phyloP scores from a whole-genome alignment of 37 sponge, comb jelly and placozoan genomes.

The Aphrocallistes beatrix region DNA sequence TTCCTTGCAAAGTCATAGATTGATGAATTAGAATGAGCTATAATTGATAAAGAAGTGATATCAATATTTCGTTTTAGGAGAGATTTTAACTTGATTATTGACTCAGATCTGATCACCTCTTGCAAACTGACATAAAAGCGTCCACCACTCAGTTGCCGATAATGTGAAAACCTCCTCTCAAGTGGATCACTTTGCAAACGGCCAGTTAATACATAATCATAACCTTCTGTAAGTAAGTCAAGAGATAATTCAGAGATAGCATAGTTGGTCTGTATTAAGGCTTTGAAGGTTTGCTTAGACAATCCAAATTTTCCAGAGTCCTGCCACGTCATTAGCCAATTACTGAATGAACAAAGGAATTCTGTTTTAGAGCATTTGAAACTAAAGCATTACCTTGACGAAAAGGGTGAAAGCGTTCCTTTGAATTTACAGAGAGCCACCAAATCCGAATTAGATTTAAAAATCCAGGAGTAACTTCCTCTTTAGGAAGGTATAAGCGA shows the following conservation, averaged over 20 bases:
- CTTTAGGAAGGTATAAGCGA: slow-evolving; percentile 4
- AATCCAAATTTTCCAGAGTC: not conserved
- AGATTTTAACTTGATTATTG: not conserved
- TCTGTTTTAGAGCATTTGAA: too few relatives aligned
- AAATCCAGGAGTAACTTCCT: not conserved
- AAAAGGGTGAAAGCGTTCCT: not conserved
- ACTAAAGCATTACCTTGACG: not conserved
- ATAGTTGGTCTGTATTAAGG: too few relatives aligned
- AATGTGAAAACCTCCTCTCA: not conserved
- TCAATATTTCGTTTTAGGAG: slow-evolving; percentile 3
- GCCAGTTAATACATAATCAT: too few relatives aligned
- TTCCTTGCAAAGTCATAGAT: not conserved
- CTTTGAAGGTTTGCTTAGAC: not conserved
- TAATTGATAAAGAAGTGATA: not conserved
- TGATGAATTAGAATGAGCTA: not conserved
- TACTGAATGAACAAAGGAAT: not conserved
- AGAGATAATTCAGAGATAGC: not conserved
- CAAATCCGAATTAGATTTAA: not conserved
- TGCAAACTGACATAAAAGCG: not conserved
- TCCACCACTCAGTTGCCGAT: not conserved
- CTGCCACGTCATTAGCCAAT: not conserved
- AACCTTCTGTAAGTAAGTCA: not conserved
- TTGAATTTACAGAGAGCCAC: not conserved
- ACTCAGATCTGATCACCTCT: not conserved
- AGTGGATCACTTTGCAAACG: slow-evolving; percentile 17